These are phyloP conservation scores for Oncorhynchus keta DNA, from an alignment of 2,113 vertebrate genomes.

Conservation along the genomic window DNA sequence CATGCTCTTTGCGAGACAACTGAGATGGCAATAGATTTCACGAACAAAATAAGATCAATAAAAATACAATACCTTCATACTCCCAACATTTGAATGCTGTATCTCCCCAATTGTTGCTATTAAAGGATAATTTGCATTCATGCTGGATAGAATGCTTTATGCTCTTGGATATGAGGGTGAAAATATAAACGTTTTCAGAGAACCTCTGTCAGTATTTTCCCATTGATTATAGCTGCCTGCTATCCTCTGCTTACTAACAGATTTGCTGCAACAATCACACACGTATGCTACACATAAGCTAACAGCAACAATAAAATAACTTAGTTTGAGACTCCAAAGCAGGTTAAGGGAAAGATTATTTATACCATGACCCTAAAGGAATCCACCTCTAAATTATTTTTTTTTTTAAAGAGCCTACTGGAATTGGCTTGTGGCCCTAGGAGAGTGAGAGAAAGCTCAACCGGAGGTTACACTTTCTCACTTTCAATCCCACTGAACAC, in stretches of 20 bases:
- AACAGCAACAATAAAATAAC: background rate
- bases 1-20: constrained; percentile 12
- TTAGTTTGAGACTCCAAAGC: background rate
- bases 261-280: background rate
- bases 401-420: background rate
- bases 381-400: background rate
- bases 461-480: background rate
- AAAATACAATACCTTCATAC: constrained; percentile 10
- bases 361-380: constrained; percentile 8
- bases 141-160: background rate
- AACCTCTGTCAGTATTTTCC: constrained; percentile 2
- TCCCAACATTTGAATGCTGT: background rate
- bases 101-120: background rate
- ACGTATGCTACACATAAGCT: background rate
- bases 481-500: background rate
- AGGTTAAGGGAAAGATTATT: background rate
- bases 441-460: background rate
- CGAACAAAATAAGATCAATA: constrained; percentile 29
- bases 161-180: background rate
- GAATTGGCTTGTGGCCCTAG: background rate
- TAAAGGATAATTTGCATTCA: background rate
- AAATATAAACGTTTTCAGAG: background rate
- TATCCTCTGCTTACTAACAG: background rate
- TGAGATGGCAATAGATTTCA: constrained; percentile 28
- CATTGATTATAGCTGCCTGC: background rate